These are phyloP conservation scores for Microcebus tavaratra DNA, from an alignment of 2,113 vertebrate species.

Conservation along the genomic window DNA sequence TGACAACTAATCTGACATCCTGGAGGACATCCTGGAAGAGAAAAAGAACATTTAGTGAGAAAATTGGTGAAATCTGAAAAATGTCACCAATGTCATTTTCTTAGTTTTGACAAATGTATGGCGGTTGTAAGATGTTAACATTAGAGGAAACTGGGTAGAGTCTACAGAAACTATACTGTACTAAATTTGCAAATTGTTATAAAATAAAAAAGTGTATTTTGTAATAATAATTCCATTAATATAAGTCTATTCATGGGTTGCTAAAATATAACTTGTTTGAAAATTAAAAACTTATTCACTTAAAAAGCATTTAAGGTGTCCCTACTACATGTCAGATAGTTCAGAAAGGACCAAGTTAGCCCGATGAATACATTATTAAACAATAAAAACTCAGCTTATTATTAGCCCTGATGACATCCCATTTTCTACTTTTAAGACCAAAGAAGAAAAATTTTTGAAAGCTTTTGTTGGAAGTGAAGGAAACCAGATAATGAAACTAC, in stretches of 20 bases:
- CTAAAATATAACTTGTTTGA: slow-evolving; percentile 27
- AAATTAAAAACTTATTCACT: background rate
- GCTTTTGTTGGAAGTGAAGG: slow-evolving; percentile 39
- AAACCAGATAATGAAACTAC: slow-evolving; percentile 35
- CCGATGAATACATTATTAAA: background rate
- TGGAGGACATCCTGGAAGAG: background rate
- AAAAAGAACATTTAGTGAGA: background rate
- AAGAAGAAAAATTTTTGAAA: slow-evolving; percentile 44
- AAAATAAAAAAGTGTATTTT: slow-evolving; percentile 9
- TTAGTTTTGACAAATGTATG: background rate
- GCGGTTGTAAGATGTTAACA: background rate
- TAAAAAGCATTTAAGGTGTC: background rate
- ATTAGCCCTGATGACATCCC: background rate
- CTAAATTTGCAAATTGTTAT: slow-evolving; percentile 5
- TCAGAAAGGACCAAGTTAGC: background rate
- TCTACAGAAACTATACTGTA: background rate
- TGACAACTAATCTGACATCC: background rate
- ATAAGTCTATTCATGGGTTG: slow-evolving; percentile 20
- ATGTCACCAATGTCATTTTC: background rate
- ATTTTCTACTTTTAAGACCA: slow-evolving; percentile 31
- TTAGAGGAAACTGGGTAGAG: background rate
- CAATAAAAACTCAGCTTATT: slow-evolving; percentile 37
- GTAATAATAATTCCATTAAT: background rate
- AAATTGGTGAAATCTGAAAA: background rate
- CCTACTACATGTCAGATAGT: background rate